Conservation (phyloP, 1,140 invertebrate species). For the Nebria ingens region DNA sequence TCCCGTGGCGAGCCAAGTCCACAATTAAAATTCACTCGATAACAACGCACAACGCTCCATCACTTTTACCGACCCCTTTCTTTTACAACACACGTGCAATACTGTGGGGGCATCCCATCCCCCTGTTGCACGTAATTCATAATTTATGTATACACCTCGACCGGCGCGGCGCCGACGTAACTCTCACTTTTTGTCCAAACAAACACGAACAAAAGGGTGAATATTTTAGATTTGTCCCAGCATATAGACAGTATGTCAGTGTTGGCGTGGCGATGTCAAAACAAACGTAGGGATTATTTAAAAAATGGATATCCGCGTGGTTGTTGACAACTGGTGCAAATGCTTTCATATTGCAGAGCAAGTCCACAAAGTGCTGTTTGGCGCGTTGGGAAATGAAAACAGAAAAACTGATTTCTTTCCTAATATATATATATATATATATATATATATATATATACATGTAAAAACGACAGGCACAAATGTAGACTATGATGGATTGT, state of each 20-base stretch:
- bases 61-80: neutral
- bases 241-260: no score
- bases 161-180: neutral
- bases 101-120: neutral
- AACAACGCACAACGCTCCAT: neutral
- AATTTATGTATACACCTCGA: neutral
- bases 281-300: neutral
- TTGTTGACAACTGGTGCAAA: neutral
- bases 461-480: no score
- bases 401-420: neutral
- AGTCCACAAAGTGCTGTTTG: neutral
- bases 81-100: neutral
- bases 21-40: neutral
- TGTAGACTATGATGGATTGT: no score
- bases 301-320: neutral
- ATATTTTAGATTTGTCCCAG: neutral
- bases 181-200: no score
- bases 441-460: no score
- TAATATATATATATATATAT: neutral
- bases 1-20: neutral
- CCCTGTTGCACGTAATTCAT: neutral
- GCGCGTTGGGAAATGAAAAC: neutral
- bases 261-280: neutral
- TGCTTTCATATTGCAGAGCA: neutral
- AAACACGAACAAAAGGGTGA: neutral